phyloP scores from a whole-genome alignment of 2,888 invertebrate species.

The Callinectes sapidus region DNA sequence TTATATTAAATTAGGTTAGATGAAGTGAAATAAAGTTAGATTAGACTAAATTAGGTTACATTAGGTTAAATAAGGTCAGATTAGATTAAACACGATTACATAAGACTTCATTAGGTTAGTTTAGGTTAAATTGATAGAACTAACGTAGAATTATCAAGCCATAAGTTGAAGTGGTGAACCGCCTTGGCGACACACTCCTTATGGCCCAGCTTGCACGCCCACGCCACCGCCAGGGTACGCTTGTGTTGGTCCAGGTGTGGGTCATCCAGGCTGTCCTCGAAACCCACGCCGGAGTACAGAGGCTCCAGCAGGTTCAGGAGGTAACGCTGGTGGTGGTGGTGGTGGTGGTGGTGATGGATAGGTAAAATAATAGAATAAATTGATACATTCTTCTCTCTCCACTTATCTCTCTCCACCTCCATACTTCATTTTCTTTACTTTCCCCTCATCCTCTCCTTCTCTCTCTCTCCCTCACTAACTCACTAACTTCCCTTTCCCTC shows the following conservation, averaged over 20 bases:
- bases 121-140: no score
- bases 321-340: slow-evolving; percentile 42
- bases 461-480: no score
- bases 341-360: neutral
- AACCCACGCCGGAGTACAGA: slow-evolving; percentile 84
- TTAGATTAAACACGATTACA: no score
- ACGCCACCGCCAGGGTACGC: slow-evolving; percentile 81
- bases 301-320: slow-evolving; percentile 81
- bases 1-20: no score
- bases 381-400: no score
- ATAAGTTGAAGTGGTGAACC: slow-evolving; percentile 9
- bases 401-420: neutral
- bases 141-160: slow-evolving; percentile 28
- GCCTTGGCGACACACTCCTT: slow-evolving; percentile 36
- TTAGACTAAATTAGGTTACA: no score
- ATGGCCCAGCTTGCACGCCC: slow-evolving; percentile 49
- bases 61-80: no score
- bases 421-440: neutral
- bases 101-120: no score
- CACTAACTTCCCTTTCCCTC: neutral
- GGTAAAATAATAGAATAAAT: no score
- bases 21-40: no score
- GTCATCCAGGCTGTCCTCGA: slow-evolving; percentile 81
- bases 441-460: neutral
- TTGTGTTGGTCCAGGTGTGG: slow-evolving; percentile 84